Conservation (phyloP, 2,888 invertebrate species). For the Melanchra persicariae region DNA sequence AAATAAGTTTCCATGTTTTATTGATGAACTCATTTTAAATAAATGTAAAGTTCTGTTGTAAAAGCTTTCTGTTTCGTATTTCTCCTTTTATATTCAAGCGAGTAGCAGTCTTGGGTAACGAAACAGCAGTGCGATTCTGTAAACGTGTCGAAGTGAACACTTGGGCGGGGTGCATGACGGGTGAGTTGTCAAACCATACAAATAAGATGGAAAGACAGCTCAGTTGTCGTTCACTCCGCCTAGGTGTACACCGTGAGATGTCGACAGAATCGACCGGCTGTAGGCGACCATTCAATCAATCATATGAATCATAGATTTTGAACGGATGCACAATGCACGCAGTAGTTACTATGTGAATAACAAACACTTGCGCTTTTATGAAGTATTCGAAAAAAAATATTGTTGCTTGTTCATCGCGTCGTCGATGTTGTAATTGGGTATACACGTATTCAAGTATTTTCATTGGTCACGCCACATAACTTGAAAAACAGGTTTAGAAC, state of each 20-base stretch:
- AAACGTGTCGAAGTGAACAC: too few relatives aligned
- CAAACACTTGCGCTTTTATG: slow-evolving; percentile 24
- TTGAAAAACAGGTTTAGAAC: slow-evolving; percentile 17
- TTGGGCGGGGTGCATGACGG: too few relatives aligned
- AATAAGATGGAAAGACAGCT: too few relatives aligned
- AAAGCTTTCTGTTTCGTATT: not conserved
- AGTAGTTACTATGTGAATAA: slow-evolving; percentile 23
- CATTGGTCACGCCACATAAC: slow-evolving; percentile 16
- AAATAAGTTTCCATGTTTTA: slow-evolving; percentile 55
- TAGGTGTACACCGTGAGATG: too few relatives aligned
- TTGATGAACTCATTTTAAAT: slow-evolving; percentile 18
- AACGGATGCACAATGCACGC: slow-evolving; percentile 23
- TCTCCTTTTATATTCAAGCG: not conserved
- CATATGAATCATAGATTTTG: slow-evolving; percentile 25
- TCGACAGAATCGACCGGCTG: too few relatives aligned
- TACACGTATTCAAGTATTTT: slow-evolving; percentile 1
- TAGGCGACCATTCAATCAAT: slow-evolving; percentile 3
- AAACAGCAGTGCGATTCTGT: not conserved
- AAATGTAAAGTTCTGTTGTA: not conserved
- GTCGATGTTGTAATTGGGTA: slow-evolving; percentile 7
- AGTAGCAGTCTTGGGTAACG: not conserved
- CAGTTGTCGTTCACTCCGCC: too few relatives aligned
- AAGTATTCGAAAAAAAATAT: slow-evolving; percentile 17
- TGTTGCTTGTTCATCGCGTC: slow-evolving; percentile 1
- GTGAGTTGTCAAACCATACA: too few relatives aligned